Conservation (phyloP, 2,888 invertebrate species). For the Hemaris fuciformis region DNA sequence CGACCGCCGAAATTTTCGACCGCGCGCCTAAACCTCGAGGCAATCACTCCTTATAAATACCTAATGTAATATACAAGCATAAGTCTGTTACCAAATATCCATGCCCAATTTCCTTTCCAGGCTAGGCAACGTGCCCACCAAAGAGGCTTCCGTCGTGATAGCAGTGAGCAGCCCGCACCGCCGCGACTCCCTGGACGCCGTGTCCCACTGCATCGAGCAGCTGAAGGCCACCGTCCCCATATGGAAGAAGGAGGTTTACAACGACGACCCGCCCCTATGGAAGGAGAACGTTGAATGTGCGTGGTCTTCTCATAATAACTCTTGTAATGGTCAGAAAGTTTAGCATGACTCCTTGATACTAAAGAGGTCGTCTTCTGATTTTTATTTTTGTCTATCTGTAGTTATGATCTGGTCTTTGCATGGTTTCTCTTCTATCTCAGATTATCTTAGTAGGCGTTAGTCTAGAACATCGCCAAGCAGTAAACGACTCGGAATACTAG, state of each 20-base stretch:
- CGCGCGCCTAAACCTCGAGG: too few species aligned
- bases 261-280: conserved; percentile 83
- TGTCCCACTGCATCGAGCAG: conserved; percentile 90
- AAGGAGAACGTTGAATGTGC: conserved; percentile 92
- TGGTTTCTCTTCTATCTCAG: too few species aligned
- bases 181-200: conserved; percentile 89
- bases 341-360: neutral
- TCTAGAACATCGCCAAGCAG: too few species aligned
- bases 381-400: too few species aligned
- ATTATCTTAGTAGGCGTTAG: too few species aligned
- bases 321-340: conserved; percentile 28
- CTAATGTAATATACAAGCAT: too few species aligned
- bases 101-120: conserved; percentile 77
- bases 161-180: conserved; percentile 95
- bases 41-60: too few species aligned
- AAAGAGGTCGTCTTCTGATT: too few species aligned
- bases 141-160: conserved; percentile 94
- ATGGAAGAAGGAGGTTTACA: conserved; percentile 97
- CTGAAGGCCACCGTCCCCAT: conserved; percentile 95
- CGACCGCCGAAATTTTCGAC: too few species aligned
- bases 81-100: too few species aligned
- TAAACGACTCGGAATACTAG: too few species aligned
- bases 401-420: too few species aligned
- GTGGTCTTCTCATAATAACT: conserved; percentile 83
- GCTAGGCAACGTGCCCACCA: conserved; percentile 90